phyloP scores from a whole-genome alignment of 2,888 invertebrate genomes.

The Nomada hirtipes region DNA sequence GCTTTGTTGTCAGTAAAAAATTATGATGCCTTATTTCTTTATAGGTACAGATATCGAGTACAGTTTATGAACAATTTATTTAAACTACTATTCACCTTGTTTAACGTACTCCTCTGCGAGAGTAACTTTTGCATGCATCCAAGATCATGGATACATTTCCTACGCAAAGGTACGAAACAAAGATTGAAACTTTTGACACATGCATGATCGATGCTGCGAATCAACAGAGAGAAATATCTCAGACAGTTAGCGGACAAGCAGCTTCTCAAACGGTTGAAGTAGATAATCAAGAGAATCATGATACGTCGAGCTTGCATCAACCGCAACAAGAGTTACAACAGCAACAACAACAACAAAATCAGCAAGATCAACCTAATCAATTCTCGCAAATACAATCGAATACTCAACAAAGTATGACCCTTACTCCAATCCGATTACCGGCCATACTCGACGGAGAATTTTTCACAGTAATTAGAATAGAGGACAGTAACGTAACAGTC shows the following conservation, averaged over 20 bases:
- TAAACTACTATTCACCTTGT: background rate
- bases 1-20: constrained; percentile 42
- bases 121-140: constrained; percentile 26
- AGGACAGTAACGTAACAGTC: constrained; percentile 83
- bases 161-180: constrained; percentile 73
- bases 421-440: constrained; percentile 81
- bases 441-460: constrained; percentile 83
- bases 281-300: constrained; percentile 75
- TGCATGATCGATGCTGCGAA: constrained; percentile 77
- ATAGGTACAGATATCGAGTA: constrained; percentile 21
- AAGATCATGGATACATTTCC: constrained; percentile 79
- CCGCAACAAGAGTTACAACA: constrained; percentile 47
- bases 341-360: constrained; percentile 54
- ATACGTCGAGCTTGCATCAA: constrained; percentile 58
- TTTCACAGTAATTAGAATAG: constrained; percentile 81
- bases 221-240: constrained; percentile 75
- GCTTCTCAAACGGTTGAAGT: constrained; percentile 65
- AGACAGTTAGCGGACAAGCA: constrained; percentile 70
- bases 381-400: constrained; percentile 75
- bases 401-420: constrained; percentile 76
- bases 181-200: constrained; percentile 80
- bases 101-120: constrained; percentile 7
- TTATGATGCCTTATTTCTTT: constrained; percentile 28
- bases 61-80: constrained; percentile 15
- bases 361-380: constrained; percentile 69